Percentiles rank a stretch among this genome's conserved stretches.
These are phyloP conservation scores for Tipula lateralis DNA, from an alignment of 2,888 invertebrate species.

Conservation along the genomic window DNA sequence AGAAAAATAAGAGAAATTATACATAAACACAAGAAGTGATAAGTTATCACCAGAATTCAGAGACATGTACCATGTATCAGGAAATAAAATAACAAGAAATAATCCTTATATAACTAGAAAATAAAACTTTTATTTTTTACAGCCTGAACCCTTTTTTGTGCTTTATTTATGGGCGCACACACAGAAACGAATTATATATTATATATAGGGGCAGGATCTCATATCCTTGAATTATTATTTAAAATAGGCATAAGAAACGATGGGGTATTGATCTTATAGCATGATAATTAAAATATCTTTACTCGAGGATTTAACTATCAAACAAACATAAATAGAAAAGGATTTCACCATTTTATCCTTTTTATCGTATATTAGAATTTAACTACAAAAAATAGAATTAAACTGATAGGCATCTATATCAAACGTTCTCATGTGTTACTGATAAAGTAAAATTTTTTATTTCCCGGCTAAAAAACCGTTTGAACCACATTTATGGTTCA, in stretches of 20 bases:
- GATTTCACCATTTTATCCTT: not conserved
- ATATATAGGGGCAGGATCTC: not conserved
- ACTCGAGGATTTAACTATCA: not conserved
- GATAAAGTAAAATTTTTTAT: not conserved
- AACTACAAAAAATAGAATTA: not conserved
- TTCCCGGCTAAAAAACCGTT: not conserved
- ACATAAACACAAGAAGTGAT: not conserved
- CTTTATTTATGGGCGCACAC: not conserved
- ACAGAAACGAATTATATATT: not conserved
- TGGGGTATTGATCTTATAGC: not conserved
- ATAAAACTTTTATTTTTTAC: not conserved
- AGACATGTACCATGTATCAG: not conserved
- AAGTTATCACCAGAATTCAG: conserved; percentile 4
- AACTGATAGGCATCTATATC: not conserved
- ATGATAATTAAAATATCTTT: not conserved
- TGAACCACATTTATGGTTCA: not conserved
- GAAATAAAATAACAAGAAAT: conserved; percentile 4
- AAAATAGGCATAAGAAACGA: not conserved
- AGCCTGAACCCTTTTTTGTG: not conserved
- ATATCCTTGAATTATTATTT: not conserved
- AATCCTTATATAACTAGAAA: not conserved
- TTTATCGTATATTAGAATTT: not conserved
- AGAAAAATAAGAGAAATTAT: not conserved
- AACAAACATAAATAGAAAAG: not conserved
- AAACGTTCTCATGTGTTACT: not conserved